A percentile compares a stretch with the other conserved stretches of the same genome.
Conservation (phyloP, 2,113 vertebrate species). For the Cervus canadensis region DNA sequence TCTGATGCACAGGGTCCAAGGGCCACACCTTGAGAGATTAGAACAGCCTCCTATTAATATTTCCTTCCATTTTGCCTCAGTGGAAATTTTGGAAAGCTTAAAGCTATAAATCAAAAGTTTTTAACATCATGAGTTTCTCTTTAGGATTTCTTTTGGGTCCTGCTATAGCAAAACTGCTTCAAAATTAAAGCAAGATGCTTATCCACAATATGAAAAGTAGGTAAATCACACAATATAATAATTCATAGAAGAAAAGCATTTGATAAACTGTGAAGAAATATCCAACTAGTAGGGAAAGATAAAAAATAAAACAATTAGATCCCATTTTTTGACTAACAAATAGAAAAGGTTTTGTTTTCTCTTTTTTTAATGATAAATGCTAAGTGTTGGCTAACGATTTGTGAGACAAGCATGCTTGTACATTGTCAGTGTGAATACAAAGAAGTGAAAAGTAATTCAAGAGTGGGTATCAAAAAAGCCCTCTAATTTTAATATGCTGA, state of each 20-base stretch:
- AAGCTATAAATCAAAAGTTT: conserved; percentile 21
- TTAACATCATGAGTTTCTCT: neutral
- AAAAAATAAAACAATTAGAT: neutral
- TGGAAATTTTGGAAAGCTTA: neutral
- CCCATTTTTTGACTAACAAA: neutral
- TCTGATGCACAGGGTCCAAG: neutral
- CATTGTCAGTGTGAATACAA: neutral
- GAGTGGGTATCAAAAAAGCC: neutral
- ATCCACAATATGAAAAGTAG: neutral
- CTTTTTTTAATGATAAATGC: neutral
- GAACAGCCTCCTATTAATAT: neutral
- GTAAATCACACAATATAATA: conserved; percentile 11
- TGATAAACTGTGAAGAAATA: neutral
- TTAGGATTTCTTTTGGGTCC: neutral
- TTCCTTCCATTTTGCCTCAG: neutral
- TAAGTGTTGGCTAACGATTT: neutral
- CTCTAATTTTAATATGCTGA: conserved; percentile 34
- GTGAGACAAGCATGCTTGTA: neutral
- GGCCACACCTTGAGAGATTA: neutral
- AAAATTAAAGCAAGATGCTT: conserved; percentile 31
- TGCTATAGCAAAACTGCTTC: neutral
- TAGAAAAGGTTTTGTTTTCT: neutral
- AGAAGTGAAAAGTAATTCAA: conserved; percentile 24
- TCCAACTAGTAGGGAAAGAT: neutral
- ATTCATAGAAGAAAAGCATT: neutral